Base-by-base conservation (phyloP, 2,888 invertebrate species). In the Volucella inflata region DNA sequence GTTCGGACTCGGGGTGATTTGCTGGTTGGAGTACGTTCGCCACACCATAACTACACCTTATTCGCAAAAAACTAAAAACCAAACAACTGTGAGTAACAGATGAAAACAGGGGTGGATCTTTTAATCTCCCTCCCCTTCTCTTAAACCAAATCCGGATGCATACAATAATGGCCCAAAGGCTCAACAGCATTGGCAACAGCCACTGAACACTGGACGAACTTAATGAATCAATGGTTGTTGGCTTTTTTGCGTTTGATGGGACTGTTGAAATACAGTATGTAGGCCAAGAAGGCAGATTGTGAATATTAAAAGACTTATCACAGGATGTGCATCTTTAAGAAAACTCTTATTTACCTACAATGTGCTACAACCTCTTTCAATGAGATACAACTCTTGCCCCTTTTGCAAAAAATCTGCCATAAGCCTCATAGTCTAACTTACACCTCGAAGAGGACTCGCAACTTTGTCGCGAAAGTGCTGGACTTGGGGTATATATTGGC, bases 201-300 rank as follows among this genome's bases (percentile, higher is more conserved):
- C 57, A n/a, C 12, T 48, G 30, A 50, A n/a, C 11, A 59, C 48
- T 40, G 38, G 48, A 59, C 53, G 21, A 70, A 62, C 46, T 68
- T 60, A 51, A 77, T 77, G 77, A 62, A 77, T 77, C 70, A 77
- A 62, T 53, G 67, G 68, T 59, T 36, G 40, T 38, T 42, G 14
- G 44, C 30, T 6, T 30, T 6, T 30, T 30, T 30, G 30, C 6
- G 30, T 30, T 42, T 12, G 68, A 60, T 51, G 62, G 46, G 60
- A 50, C n/a, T 50, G n/a, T 53, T 53, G 46, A 62, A 60, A 0
- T 2, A 68, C 77, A 77, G 60, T 70, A 0, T 68, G 77, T 30
- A 51, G 1, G 9, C 12, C 60, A 77, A 70, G 77, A 62, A 4
- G 11, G 3, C 4, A 2, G 1, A 30, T 4, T 30, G 44, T 48